A percentile compares a stretch with the other conserved stretches of the same genome.
These are phyloP conservation scores for Acipenser ruthenus DNA, from an alignment of 2,797 vertebrate species.

Conservation along the genomic window DNA sequence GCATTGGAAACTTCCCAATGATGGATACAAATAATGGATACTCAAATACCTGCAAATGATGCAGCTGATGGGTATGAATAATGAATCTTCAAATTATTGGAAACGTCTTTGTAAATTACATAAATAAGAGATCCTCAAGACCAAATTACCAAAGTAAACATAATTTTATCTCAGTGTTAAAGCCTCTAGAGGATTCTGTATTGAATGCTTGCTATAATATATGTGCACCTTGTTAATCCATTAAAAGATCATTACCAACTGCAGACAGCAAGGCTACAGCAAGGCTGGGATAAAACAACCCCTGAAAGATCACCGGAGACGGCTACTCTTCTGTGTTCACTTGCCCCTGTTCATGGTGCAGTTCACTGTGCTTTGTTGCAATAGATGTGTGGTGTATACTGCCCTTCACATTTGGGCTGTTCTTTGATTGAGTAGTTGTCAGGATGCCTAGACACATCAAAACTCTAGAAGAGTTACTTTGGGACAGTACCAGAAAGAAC, in stretches of 20 bases:
- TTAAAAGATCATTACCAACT: not conserved
- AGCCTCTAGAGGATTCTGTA: not conserved
- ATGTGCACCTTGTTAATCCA: not conserved
- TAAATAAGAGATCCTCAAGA: slow-evolving; percentile 1
- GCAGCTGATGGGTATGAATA: not conserved
- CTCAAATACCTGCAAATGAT: not conserved
- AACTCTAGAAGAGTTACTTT: no score
- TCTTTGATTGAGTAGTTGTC: no score
- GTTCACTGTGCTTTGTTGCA: no score
- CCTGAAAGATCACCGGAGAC: no score
- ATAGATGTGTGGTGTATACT: no score
- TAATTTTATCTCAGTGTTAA: not conserved
- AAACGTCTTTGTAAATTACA: not conserved
- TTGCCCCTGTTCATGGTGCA: no score
- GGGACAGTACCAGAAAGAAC: no score
- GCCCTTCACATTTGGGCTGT: no score
- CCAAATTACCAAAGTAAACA: not conserved
- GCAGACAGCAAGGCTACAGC: not conserved
- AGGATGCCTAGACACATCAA: no score
- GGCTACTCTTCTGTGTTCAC: no score
- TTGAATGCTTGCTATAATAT: not conserved
- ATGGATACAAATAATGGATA: not conserved
- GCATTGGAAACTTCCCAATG: not conserved
- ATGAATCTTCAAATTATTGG: not conserved
- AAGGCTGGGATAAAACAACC: not conserved